Evolutionary conservation across 2,888 invertebrate genomes (phyloP).

Genomic region (Pecten maximus): DNA sequence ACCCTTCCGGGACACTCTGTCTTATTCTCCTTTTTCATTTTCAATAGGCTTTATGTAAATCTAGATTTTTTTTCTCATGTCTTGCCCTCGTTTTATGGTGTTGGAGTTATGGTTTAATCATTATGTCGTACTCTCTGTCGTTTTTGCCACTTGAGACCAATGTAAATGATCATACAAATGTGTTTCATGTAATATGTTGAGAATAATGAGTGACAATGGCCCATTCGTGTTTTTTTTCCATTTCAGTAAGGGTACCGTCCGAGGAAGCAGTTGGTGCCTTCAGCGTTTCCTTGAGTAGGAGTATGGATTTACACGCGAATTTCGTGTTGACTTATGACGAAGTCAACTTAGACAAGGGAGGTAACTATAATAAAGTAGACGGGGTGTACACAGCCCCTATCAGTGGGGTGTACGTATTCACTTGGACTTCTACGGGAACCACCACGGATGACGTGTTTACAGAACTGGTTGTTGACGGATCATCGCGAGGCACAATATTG

Average conservation of each 20-base stretch:
- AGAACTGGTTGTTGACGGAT: neutral
- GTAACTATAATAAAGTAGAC: neutral
- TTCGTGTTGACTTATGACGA: neutral
- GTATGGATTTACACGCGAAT: neutral
- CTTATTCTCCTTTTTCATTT: too few relatives aligned
- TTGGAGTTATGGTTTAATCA: too few relatives aligned
- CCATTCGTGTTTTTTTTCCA: neutral
- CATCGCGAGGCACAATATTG: neutral
- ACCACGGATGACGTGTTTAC: neutral
- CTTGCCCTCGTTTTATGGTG: too few relatives aligned
- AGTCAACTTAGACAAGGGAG: neutral
- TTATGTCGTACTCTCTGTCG: too few relatives aligned
- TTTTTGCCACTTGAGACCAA: too few relatives aligned
- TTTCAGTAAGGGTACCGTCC: neutral
- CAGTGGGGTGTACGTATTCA: neutral
- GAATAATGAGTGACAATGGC: too few relatives aligned
- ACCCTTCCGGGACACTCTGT: too few relatives aligned
- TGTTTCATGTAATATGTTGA: too few relatives aligned
- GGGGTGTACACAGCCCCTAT: neutral
- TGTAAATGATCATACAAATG: too few relatives aligned
- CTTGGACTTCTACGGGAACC: neutral
- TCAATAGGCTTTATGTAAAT: too few relatives aligned
- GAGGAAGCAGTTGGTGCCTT: neutral
- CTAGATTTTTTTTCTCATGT: too few relatives aligned
- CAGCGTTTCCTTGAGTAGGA: neutral